Conservation (phyloP, 2,888 invertebrate species). For the Tuberolachnus salignus region DNA sequence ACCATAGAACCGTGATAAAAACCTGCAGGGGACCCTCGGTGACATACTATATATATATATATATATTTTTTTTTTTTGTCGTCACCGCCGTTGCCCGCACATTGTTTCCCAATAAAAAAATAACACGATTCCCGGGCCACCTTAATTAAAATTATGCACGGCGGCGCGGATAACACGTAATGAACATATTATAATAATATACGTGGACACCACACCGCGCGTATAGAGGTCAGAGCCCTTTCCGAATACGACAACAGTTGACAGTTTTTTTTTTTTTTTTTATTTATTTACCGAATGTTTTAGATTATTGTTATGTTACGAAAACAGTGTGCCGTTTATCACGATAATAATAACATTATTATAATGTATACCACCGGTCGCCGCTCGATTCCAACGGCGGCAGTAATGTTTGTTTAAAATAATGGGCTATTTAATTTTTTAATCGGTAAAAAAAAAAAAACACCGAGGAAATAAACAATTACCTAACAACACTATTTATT, state of each 20-base stretch:
- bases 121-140: slow-evolving; percentile 10
- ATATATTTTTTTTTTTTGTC: neutral
- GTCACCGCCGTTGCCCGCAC: slow-evolving; percentile 24
- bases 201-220: neutral
- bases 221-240: slow-evolving; percentile 43
- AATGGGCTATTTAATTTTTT: neutral
- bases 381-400: neutral
- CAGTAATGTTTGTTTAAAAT: neutral
- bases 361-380: no score
- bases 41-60: no score
- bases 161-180: slow-evolving; percentile 10
- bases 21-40: no score
- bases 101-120: slow-evolving; percentile 32
- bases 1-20: no score
- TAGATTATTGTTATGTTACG: neutral
- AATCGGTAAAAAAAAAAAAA: neutral
- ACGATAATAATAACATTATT: neutral
- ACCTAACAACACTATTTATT: neutral
- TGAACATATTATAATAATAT: slow-evolving; percentile 11
- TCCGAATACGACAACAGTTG: slow-evolving; percentile 26
- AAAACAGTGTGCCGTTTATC: neutral
- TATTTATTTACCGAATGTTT: neutral
- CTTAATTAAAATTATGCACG: slow-evolving; percentile 49
- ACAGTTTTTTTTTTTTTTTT: slow-evolving; percentile 27
- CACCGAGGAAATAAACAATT: slow-evolving; percentile 7